Evolutionary conservation across 2,113 vertebrate species (phyloP).

Genomic region (Phaethon lepturus): DNA sequence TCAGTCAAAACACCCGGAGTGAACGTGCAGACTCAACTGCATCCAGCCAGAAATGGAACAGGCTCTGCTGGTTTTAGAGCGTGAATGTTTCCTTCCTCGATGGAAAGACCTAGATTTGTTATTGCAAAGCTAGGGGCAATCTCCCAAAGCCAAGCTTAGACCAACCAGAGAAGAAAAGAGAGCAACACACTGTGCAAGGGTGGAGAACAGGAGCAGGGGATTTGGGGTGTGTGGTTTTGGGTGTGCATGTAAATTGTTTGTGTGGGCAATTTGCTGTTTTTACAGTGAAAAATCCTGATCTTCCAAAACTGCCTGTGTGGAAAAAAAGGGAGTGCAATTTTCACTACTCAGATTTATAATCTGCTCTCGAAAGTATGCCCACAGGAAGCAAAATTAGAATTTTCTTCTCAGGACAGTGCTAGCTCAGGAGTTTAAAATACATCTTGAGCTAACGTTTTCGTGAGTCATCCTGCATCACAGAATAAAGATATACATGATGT

Average conservation of each 20-base stretch:
- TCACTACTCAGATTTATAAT: constrained; percentile 57
- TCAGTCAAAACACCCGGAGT: accelerated
- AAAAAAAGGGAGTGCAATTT: constrained; percentile 30
- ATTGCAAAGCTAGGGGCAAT: background rate
- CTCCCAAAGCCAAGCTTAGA: background rate
- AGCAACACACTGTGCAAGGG: background rate
- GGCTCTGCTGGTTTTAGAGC: background rate
- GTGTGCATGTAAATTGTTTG: constrained; percentile 53
- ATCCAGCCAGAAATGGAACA: background rate
- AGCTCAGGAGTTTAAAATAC: constrained; percentile 51
- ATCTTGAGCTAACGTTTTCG: constrained; percentile 48
- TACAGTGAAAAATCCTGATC: constrained; percentile 41
- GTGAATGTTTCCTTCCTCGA: background rate
- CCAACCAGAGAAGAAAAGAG: background rate
- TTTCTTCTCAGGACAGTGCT: constrained; percentile 53
- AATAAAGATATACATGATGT: constrained; percentile 47
- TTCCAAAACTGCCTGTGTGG: constrained; percentile 10
- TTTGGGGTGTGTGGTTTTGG: constrained; percentile 51
- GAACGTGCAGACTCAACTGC: background rate
- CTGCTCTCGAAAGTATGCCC: constrained; percentile 41
- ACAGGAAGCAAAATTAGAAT: constrained; percentile 52
- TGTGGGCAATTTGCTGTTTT: constrained; percentile 40
- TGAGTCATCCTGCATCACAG: constrained; percentile 41
- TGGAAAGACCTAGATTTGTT: background rate
- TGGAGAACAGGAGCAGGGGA: constrained; percentile 8